phyloP scores from a whole-genome alignment of 2,797 vertebrate genomes.

The Labeo calbasu region DNA sequence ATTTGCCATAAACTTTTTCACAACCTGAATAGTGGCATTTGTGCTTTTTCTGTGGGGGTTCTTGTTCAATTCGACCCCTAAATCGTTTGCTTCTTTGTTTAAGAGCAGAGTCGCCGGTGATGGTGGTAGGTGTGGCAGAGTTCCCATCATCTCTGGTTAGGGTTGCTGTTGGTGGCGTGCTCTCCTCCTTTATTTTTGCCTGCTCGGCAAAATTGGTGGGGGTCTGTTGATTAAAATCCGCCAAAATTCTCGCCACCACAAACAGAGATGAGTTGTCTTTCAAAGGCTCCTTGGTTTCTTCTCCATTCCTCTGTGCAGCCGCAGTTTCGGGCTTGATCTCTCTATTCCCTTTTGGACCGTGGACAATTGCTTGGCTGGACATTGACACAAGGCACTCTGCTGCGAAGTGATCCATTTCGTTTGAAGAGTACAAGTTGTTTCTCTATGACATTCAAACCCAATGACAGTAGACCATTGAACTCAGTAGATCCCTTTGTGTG shows the following conservation, averaged over 20 bases:
- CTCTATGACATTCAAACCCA: slow-evolving; percentile 74
- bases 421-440: slow-evolving; percentile 66
- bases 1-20: slow-evolving; percentile 99
- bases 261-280: slow-evolving; percentile 93
- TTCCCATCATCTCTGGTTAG: slow-evolving; percentile 81
- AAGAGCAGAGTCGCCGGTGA: slow-evolving; percentile 82
- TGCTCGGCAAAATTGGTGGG: slow-evolving; percentile 81
- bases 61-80: slow-evolving; percentile 87
- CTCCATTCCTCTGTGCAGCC: slow-evolving; percentile 71
- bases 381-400: slow-evolving; percentile 99
- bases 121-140: slow-evolving; percentile 91
- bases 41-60: slow-evolving; percentile 96
- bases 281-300: slow-evolving; percentile 83
- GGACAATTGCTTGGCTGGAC: slow-evolving; percentile 94
- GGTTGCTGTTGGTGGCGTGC: slow-evolving; percentile 75
- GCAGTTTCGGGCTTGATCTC: slow-evolving; percentile 77
- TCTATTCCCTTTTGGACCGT: slow-evolving; percentile 82
- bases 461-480: slow-evolving; percentile 71
- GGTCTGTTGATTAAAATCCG: slow-evolving; percentile 95
- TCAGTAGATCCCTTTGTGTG: slow-evolving; percentile 81
- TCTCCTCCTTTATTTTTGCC: slow-evolving; percentile 80
- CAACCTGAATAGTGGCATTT: slow-evolving; percentile 98
- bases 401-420: slow-evolving; percentile 97
- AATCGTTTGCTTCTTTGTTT: slow-evolving; percentile 94
- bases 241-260: slow-evolving; percentile 94